Conservation (phyloP, 92 coral and sea anemone genomes). For the Chrysogorgia sp. region DNA sequence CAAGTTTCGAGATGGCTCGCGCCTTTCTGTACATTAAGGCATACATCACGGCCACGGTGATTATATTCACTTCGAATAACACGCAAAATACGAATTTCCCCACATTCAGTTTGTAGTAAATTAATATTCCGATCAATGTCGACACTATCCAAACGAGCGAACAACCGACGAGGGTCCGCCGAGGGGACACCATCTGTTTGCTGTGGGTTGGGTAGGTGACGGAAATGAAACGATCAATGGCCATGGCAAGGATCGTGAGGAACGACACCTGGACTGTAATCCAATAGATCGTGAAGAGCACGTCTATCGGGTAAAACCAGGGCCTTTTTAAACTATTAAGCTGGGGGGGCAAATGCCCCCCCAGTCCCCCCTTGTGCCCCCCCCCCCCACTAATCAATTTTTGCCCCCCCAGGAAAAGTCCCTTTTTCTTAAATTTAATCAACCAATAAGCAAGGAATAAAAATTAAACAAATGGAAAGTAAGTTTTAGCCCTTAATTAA, state of each 20-base stretch:
- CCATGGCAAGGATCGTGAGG: neutral
- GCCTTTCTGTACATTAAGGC: neutral
- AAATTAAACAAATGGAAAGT: too few relatives aligned
- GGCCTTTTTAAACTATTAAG: too few relatives aligned
- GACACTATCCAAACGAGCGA: neutral
- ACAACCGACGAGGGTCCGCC: neutral
- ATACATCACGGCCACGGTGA: neutral
- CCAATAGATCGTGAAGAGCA: neutral
- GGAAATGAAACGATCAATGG: neutral
- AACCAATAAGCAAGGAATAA: too few relatives aligned
- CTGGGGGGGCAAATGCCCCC: too few relatives aligned
- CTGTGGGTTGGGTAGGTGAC: neutral
- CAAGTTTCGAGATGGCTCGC: conserved; percentile 1
- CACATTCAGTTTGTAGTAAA: neutral
- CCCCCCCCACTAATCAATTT: too few relatives aligned
- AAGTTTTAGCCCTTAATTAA: too few relatives aligned
- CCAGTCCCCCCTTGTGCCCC: too few relatives aligned
- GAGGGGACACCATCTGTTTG: neutral
- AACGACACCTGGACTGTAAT: neutral
- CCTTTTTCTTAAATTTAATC: too few relatives aligned
- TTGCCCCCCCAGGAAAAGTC: too few relatives aligned
- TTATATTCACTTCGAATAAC: neutral
- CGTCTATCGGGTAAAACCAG: neutral
- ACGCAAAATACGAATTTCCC: neutral
- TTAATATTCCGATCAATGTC: neutral